A percentile compares a stretch with the other conserved stretches of the same genome.
Conservation (phyloP, 2,888 invertebrate species). For the Oligia strigilis region DNA sequence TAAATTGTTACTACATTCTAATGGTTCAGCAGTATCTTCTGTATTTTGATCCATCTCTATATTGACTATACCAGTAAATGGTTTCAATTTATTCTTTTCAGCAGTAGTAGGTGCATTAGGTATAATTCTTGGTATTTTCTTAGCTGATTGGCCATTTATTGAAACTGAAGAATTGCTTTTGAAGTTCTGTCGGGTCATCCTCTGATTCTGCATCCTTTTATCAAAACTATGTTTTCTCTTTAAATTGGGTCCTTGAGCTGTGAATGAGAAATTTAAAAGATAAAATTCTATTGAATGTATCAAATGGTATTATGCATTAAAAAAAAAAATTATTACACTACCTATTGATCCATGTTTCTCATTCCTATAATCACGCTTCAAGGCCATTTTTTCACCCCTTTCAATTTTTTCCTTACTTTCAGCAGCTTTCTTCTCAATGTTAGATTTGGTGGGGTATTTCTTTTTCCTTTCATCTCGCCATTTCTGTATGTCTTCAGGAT, state of each 20-base stretch:
- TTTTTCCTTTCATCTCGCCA: conserved; percentile 96
- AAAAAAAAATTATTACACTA: conserved; percentile 29
- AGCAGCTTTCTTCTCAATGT: conserved; percentile 92
- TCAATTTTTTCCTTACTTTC: conserved; percentile 92
- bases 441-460: conserved; percentile 94
- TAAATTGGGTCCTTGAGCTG: conserved; percentile 50
- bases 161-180: conserved; percentile 38
- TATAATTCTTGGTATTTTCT: conserved; percentile 66
- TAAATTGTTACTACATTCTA: conserved; percentile 66
- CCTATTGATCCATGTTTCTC: conserved; percentile 70
- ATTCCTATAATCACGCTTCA: conserved; percentile 77
- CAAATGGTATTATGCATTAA: too few species aligned
- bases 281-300: background rate
- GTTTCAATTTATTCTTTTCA: conserved; percentile 80
- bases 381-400: conserved; percentile 94
- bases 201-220: conserved; percentile 57
- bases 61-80: conserved; percentile 88
- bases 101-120: conserved; percentile 66
- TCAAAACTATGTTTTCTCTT: conserved; percentile 65
- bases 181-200: conserved; percentile 32
- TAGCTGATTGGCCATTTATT: conserved; percentile 54
- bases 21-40: conserved; percentile 59
- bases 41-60: conserved; percentile 73
- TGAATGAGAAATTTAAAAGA: conserved; percentile 27
- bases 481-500: conserved; percentile 95